phyloP scores from a whole-genome alignment of 1,140 invertebrate genomes.

The Parasteatoda tepidariorum region DNA sequence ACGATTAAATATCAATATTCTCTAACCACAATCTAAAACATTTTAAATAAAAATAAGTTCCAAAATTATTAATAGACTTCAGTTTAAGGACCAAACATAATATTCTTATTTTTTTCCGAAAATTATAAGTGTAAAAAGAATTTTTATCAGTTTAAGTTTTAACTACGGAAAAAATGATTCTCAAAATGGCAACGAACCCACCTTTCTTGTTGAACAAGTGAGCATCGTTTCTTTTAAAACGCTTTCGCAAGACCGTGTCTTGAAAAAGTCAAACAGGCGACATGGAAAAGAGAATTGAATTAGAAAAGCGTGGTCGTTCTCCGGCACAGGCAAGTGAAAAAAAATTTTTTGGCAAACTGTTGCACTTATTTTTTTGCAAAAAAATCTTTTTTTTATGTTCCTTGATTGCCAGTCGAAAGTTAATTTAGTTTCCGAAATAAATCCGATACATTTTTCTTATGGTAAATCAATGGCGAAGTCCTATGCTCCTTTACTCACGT shows the following conservation, averaged over 20 bases:
- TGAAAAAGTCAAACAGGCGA: constrained; percentile 33
- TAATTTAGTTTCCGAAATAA: not conserved
- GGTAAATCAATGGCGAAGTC: constrained; percentile 50
- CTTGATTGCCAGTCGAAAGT: not conserved
- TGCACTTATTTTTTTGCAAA: not conserved
- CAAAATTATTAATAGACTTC: no score
- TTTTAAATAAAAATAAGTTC: no score
- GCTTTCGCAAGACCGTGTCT: constrained; percentile 42
- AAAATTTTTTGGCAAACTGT: not conserved
- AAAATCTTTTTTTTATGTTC: not conserved
- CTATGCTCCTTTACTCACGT: constrained; percentile 43
- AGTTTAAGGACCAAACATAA: no score
- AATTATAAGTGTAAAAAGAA: no score
- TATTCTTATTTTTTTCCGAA: no score
- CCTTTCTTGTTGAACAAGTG: constrained; percentile 57
- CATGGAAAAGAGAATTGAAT: constrained; percentile 93
- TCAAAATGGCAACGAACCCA: not conserved
- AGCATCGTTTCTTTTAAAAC: constrained; percentile 55
- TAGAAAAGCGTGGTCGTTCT: constrained; percentile 86
- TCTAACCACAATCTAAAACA: no score
- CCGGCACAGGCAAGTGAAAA: constrained; percentile 80
- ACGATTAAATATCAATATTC: no score
- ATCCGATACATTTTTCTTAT: constrained; percentile 5
- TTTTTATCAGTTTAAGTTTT: no score
- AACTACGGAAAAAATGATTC: no score